These are phyloP conservation scores for Metellina segmentata DNA, from an alignment of 2,888 invertebrate genomes.

Conservation along the genomic window DNA sequence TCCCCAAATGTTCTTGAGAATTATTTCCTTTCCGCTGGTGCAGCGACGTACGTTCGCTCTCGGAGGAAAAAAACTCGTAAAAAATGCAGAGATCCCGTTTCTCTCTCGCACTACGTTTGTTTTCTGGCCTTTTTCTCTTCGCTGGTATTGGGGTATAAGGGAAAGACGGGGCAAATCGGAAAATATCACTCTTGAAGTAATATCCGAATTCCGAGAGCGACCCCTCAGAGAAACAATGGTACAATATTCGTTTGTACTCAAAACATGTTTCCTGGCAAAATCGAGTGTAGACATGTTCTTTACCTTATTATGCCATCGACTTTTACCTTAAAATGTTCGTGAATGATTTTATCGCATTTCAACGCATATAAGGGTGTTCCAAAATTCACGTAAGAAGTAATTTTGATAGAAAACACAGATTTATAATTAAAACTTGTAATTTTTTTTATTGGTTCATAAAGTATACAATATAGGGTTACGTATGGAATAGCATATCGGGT, in stretches of 20 bases:
- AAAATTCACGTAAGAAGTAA: no score
- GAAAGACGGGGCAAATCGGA: slow-evolving; percentile 21
- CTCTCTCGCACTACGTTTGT: slow-evolving; percentile 30
- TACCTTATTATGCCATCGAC: not conserved
- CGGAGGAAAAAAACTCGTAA: slow-evolving; percentile 29
- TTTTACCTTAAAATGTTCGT: not conserved
- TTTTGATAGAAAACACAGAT: no score
- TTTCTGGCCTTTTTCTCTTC: slow-evolving; percentile 7
- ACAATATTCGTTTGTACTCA: not conserved
- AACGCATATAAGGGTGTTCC: no score
- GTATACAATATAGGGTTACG: no score
- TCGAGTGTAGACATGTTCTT: not conserved
- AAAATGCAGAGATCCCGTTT: slow-evolving; percentile 31
- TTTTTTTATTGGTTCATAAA: no score
- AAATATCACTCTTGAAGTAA: slow-evolving; percentile 50
- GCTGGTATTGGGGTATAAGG: not conserved
- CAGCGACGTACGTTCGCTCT: not conserved
- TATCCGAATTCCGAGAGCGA: slow-evolving; percentile 30
- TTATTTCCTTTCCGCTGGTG: slow-evolving; percentile 8
- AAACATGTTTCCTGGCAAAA: no score
- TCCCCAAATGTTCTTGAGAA: slow-evolving; percentile 8
- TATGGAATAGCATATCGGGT: no score
- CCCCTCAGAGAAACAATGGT: not conserved
- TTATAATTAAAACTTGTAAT: no score
- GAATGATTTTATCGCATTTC: no score